Base-by-base conservation (phyloP, 2,888 invertebrate genomes). In the Danaus chrysippus region DNA sequence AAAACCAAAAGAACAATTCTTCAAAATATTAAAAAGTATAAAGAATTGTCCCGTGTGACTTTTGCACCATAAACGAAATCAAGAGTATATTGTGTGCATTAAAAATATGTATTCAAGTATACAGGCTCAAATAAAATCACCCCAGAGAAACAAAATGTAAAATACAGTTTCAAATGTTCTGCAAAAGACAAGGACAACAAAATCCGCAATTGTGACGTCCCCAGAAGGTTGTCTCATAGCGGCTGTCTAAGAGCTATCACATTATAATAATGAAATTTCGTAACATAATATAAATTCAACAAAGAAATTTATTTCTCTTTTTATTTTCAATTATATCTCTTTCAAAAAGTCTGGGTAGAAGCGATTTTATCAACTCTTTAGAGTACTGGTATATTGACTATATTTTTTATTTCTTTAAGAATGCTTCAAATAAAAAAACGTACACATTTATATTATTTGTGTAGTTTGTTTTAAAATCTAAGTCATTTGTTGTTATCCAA, bases 211-310 rank as follows among this genome's bases (percentile, higher is more conserved):
- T 66, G 61, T 69, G 68, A 69, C 68, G 69, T 62, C 64, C 62
- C 63, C 64, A 66, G 68, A 62, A 67, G 62, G 65, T 64, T 66
- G 65, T 64, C 60, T 66, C 58, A 59, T 56, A 55, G 60, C 66
- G 63, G 65, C 64, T 66, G 64, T 63, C 64, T 64, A 64, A 70
- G 55, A 62, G 69, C 58, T 65, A 65, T 63, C 59, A 65, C 65
- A 66, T 66, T 68, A 68, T 67, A 63, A 68, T 66, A 69, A 69
- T 68, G 63, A 66, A 69, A 66, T 68, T 69, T 62, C 62, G 61
- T 58, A 61, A 60, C 60, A 62, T 56, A 62, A 67, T 69, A 56
- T 64, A 66, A 67, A 65, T 67, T 61, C 59, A 63, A 59, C 13
- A 55, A 34, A 46, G 58, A 58, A 65, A 65, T 66, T 69, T 65